phyloP scores from a whole-genome alignment of 2,888 invertebrate genomes.

The Cantharis nigra region DNA sequence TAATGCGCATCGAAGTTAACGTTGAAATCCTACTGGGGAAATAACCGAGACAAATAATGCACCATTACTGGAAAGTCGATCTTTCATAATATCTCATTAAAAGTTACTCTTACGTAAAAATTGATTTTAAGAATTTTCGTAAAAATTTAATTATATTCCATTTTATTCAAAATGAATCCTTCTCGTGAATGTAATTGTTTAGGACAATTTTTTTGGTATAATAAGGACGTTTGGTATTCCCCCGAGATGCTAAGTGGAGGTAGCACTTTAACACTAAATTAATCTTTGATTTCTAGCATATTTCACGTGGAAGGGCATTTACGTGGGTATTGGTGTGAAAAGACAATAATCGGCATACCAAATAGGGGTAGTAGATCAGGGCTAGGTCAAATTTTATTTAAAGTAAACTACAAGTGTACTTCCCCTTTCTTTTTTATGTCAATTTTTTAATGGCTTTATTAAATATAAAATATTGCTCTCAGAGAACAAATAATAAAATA shows the following conservation, averaged over 20 bases:
- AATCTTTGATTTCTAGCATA: background rate
- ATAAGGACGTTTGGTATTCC: background rate
- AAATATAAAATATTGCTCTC: background rate
- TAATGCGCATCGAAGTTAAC: background rate
- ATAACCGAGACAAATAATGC: background rate
- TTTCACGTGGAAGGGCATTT: background rate
- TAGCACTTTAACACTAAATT: too few species aligned
- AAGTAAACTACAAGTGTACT: too few species aligned
- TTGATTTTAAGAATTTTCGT: background rate
- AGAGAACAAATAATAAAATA: background rate
- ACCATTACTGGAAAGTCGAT: background rate
- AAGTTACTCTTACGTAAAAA: background rate
- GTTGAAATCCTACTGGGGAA: background rate
- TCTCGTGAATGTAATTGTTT: background rate
- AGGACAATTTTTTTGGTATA: too few species aligned
- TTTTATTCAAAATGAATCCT: background rate
- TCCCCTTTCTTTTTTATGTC: too few species aligned
- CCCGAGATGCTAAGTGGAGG: background rate
- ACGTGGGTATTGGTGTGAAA: background rate
- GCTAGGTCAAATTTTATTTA: background rate
- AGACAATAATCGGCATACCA: background rate
- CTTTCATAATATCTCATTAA: background rate
- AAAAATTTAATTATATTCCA: background rate
- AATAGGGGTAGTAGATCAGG: background rate
- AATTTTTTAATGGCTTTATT: background rate